Evolutionary conservation across 1,140 invertebrate species (phyloP).

Genomic region (Drosophila gunungcola): DNA sequence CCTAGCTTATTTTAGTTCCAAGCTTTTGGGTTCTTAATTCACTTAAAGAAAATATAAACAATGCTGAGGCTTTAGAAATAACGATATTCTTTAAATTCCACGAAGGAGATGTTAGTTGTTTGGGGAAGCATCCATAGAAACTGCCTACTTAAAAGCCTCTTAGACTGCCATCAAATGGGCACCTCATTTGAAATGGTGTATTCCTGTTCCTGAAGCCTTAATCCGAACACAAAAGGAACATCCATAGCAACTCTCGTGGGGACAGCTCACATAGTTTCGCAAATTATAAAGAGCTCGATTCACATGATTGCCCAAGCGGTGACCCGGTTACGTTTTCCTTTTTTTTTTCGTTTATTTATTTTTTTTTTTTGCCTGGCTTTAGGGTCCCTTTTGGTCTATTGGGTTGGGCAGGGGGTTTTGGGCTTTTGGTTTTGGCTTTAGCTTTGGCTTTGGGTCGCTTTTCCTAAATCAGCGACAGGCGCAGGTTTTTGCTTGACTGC

Average conservation of each 20-base stretch:
- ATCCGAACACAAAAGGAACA: slow-evolving; percentile 26
- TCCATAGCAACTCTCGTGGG: slow-evolving; percentile 32
- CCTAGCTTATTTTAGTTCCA: too few species aligned
- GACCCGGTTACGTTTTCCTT: slow-evolving; percentile 39
- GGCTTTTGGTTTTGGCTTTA: slow-evolving; percentile 18
- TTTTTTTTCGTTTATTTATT: not conserved
- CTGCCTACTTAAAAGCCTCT: slow-evolving; percentile 6
- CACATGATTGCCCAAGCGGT: slow-evolving; percentile 82
- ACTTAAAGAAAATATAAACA: too few species aligned
- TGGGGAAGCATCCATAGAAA: not conserved
- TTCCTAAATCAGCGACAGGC: slow-evolving; percentile 75
- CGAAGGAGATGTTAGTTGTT: too few species aligned
- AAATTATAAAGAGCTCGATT: slow-evolving; percentile 83
- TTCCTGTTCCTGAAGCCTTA: slow-evolving; percentile 2
- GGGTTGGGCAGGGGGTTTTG: slow-evolving; percentile 4
- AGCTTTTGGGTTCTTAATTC: too few species aligned
- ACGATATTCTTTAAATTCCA: too few species aligned
- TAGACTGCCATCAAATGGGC: slow-evolving; percentile 12
- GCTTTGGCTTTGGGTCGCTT: slow-evolving; percentile 35
- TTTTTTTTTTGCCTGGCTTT: not conserved
- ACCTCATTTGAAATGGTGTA: slow-evolving; percentile 9
- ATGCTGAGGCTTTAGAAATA: too few species aligned
- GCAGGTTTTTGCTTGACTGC: slow-evolving; percentile 73
- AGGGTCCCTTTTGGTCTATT: slow-evolving; percentile 21
- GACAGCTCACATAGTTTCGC: slow-evolving; percentile 70